Evolutionary conservation across 2,888 invertebrate genomes (phyloP).

Genomic region (Trissolcus brochymenae): DNA sequence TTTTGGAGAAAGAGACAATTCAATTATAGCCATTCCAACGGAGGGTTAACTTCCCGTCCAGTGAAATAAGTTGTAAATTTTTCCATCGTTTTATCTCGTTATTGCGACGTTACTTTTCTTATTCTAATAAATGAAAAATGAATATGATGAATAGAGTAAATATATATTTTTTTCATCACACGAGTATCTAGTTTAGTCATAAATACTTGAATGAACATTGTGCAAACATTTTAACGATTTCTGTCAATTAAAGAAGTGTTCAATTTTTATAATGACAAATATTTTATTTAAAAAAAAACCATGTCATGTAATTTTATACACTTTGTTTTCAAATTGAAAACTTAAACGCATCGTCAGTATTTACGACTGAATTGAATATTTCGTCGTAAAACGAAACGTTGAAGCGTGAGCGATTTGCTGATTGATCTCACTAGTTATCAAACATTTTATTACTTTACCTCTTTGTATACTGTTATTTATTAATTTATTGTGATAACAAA

Average conservation of each 20-base stretch:
- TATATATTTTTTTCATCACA: conserved; percentile 21
- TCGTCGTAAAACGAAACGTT: conserved; percentile 33
- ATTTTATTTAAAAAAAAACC: conserved; percentile 19
- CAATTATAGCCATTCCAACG: no score
- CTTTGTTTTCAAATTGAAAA: conserved; percentile 7
- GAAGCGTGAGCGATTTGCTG: conserved; percentile 23
- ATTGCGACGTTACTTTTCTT: conserved; percentile 34
- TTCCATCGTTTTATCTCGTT: conserved; percentile 39
- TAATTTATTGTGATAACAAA: conserved; percentile 14
- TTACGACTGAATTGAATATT: conserved; percentile 53
- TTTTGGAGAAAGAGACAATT: no score
- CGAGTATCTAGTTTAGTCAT: conserved; percentile 52
- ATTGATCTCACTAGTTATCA: conserved; percentile 27
- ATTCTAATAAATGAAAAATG: conserved; percentile 11
- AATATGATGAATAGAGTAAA: conserved; percentile 22
- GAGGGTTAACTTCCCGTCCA: conserved; percentile 35
- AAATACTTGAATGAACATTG: conserved; percentile 37
- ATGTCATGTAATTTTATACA: no score
- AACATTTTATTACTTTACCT: conserved; percentile 22
- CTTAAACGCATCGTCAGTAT: conserved; percentile 30
- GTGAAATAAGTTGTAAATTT: conserved; percentile 30
- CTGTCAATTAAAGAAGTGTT: no score
- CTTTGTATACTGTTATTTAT: conserved; percentile 42
- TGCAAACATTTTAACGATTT: not conserved
- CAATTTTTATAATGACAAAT: conserved; percentile 1